Conservation (phyloP, 2,113 vertebrate genomes). For the Pampusana beccarii region DNA sequence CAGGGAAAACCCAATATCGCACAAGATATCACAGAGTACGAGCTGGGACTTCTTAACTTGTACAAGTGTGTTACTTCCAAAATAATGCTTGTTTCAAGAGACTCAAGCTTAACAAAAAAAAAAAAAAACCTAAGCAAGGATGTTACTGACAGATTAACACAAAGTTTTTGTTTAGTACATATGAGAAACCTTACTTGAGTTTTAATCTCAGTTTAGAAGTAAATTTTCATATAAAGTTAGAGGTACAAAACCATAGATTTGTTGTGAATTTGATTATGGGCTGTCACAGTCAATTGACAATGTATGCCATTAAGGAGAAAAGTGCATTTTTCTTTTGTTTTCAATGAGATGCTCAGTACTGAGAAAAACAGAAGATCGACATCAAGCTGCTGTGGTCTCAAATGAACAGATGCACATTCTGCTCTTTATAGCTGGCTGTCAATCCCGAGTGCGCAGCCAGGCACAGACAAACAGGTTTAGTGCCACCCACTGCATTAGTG, state of each 20-base stretch:
- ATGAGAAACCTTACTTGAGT: neutral
- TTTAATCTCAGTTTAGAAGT: neutral
- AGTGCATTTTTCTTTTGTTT: neutral
- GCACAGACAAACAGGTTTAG: too few species aligned
- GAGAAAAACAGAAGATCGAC: neutral
- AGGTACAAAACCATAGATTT: neutral
- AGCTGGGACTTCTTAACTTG: neutral
- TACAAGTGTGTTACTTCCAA: neutral
- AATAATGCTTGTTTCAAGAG: neutral
- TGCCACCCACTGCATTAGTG: too few species aligned
- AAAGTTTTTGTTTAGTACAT: neutral
- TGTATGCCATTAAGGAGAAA: neutral
- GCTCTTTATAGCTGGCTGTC: neutral
- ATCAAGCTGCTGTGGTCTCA: neutral
- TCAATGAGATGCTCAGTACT: neutral
- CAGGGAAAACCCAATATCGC: neutral
- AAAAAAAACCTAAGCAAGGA: neutral
- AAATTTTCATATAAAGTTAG: neutral
- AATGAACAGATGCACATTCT: neutral
- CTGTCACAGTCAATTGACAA: neutral
- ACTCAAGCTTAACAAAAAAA: neutral
- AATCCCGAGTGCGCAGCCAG: neutral
- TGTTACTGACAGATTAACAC: neutral
- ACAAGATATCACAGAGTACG: neutral
- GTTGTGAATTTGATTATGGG: neutral